phyloP scores from a whole-genome alignment of 2,888 invertebrate genomes.

The Gymnosoma rotundatum region DNA sequence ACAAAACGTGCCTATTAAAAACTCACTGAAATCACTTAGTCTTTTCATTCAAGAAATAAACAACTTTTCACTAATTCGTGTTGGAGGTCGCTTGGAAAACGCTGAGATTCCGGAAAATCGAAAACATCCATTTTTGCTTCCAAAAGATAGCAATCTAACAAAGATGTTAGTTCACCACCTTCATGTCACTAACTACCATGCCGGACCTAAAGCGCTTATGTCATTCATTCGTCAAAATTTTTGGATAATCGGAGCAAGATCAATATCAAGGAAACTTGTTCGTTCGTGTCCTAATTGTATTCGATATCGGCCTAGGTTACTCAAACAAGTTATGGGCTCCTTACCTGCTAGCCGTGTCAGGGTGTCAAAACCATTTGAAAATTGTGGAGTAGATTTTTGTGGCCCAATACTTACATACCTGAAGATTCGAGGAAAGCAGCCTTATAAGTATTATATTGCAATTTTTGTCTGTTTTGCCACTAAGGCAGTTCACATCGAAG shows the following conservation, averaged over 20 bases:
- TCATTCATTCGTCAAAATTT: conserved; percentile 40
- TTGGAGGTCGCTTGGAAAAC: conserved; percentile 15
- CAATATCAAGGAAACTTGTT: conserved; percentile 20
- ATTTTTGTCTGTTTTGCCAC: conserved; percentile 51
- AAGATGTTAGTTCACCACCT: conserved; percentile 30
- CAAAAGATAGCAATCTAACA: conserved; percentile 32
- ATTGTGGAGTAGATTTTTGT: conserved; percentile 35
- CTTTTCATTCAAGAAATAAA: conserved; percentile 15
- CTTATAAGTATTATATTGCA: conserved; percentile 30
- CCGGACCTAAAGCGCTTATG: conserved; percentile 55
- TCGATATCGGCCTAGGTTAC: not conserved
- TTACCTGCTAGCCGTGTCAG: conserved; percentile 7
- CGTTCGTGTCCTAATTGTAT: conserved; percentile 16
- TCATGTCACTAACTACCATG: conserved; percentile 44
- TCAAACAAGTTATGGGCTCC: conserved; percentile 1
- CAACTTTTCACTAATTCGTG: too few species aligned
- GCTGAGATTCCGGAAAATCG: conserved; percentile 38
- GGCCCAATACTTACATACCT: conserved; percentile 33
- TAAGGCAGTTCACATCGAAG: conserved; percentile 34
- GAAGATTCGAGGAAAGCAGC: conserved; percentile 44
- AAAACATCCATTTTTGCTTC: conserved; percentile 38
- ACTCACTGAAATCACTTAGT: not conserved
- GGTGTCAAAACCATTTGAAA: conserved; percentile 18
- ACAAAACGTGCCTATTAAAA: not conserved
- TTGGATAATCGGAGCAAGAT: conserved; percentile 35